Evolutionary conservation across 2,888 invertebrate species (phyloP), one percentile per base, ranked within the genome.

Genomic region (Ochropleura plecta): DNA sequence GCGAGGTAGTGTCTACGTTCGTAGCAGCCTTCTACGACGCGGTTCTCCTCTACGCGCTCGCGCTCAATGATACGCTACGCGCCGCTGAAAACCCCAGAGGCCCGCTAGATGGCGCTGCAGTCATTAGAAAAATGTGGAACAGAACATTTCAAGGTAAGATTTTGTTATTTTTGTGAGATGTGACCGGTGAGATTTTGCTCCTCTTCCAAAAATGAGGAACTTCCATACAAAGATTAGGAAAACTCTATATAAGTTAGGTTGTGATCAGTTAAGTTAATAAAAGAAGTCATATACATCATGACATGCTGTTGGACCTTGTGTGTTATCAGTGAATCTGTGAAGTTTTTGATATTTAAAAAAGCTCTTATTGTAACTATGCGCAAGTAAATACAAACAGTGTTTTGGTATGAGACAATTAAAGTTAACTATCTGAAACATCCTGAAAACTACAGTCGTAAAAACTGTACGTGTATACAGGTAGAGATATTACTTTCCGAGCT

Each of bases 11-110:
- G 59, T 99, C 99, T 79, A 98, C 98, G 55, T 99, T 99, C 94
- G 99, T 99, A 70, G 98, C 98, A 0, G 99, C 99, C 3, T 99
- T 99, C 94, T 99, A 99, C 94, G 99, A 99, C 90, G 99, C 99
- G 0, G 99, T 99, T 16, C 97, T 99, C 0, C 97, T 99, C 55
- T 99, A 99, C 93, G 98, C 99, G 0, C 97, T 98, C 74, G 99
- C 99, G 0, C 96, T 99, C 10, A 99, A 99, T 91, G 98, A 99
- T 86, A 99, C 99, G 44, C 96, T 99, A 60, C 92, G 96, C 91
- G 92, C 95, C 76, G 91, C 97, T 0, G 92, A 93, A 10, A 91
- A 93, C 76, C 94, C 97, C 10, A 91, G 93, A 0, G 96, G 96
- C 0, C 97, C 97, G 76, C 93, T 98, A 49, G 98, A 99, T 91